Percentiles rank a stretch among this genome's conserved stretches.
Conservation (phyloP, 2,888 invertebrate genomes). For the Latheticus oryzae region DNA sequence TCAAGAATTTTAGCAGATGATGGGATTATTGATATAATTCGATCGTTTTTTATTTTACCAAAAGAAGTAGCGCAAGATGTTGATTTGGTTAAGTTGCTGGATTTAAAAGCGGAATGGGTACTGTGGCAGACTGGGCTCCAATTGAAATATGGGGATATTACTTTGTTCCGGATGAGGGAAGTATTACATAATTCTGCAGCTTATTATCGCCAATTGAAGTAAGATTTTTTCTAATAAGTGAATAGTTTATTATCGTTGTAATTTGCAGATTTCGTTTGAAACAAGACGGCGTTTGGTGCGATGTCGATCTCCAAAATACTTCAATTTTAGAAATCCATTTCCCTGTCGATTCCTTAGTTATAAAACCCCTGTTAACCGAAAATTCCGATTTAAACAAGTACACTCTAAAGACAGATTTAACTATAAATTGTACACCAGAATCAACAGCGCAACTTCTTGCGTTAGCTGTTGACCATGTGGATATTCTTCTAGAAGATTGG, state of each 20-base stretch:
- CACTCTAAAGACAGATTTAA: constrained; percentile 66
- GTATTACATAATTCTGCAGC: constrained; percentile 71
- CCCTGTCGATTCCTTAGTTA: constrained; percentile 75
- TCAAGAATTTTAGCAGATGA: constrained; percentile 93
- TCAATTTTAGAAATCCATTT: constrained; percentile 89
- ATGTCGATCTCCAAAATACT: constrained; percentile 81
- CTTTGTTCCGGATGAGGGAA: constrained; percentile 86
- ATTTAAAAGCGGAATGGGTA: constrained; percentile 87
- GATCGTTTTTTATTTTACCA: constrained; percentile 78
- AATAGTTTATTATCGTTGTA: too few species aligned
- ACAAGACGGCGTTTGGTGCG: constrained; percentile 88
- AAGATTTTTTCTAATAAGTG: constrained; percentile 36
- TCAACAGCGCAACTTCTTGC: constrained; percentile 86
- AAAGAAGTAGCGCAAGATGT: constrained; percentile 76
- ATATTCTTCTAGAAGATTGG: constrained; percentile 97
- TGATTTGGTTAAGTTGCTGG: constrained; percentile 71
- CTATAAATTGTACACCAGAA: constrained; percentile 83
- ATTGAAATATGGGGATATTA: constrained; percentile 84
- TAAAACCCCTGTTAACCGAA: constrained; percentile 66
- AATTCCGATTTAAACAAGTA: constrained; percentile 51
- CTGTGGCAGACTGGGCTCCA: constrained; percentile 95
- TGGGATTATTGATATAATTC: constrained; percentile 81
- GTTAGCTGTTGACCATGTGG: constrained; percentile 93
- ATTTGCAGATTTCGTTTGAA: constrained; percentile 75
- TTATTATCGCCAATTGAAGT: constrained; percentile 65